Evolutionary conservation across 64 coral and sea anemone genomes (phyloP).

Genomic region (Dendrophyllia cribrosa): DNA sequence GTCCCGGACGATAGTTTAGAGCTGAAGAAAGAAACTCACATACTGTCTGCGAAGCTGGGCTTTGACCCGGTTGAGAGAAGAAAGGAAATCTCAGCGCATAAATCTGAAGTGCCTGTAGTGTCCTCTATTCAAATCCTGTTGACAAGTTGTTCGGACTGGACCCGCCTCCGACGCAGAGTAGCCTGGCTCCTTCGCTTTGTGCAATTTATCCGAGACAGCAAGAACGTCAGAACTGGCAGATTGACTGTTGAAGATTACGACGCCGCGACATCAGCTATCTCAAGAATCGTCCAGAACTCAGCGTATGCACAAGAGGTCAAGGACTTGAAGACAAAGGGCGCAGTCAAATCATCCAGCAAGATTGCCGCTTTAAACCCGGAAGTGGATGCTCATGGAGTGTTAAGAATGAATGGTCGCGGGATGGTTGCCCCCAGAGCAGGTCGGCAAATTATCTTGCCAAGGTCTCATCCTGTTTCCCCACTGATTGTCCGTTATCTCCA

Average conservation of each 20-base stretch:
- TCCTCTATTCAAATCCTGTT: neutral
- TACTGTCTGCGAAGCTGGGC: too few relatives aligned
- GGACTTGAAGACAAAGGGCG: constrained; percentile 30
- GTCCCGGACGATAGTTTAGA: too few relatives aligned
- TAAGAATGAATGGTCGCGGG: neutral
- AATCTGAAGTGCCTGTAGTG: neutral
- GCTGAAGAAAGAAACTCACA: too few relatives aligned
- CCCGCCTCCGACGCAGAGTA: constrained; percentile 18
- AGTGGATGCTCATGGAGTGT: neutral
- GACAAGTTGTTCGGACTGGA: neutral
- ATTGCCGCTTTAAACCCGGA: neutral
- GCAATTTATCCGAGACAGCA: neutral
- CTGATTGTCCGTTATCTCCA: neutral
- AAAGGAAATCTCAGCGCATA: neutral
- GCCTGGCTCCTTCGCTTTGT: constrained; percentile 26
- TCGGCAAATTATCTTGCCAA: neutral
- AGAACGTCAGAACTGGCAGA: neutral
- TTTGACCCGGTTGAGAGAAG: too few relatives aligned
- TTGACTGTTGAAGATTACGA: neutral
- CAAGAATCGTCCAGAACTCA: neutral
- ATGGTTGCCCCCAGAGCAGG: neutral
- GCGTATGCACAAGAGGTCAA: constrained; percentile 13
- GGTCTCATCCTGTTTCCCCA: neutral
- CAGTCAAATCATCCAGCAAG: neutral
- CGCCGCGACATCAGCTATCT: neutral